Evolutionary conservation across 2,113 vertebrate species (phyloP).

Genomic region (Eolophus roseicapilla): DNA sequence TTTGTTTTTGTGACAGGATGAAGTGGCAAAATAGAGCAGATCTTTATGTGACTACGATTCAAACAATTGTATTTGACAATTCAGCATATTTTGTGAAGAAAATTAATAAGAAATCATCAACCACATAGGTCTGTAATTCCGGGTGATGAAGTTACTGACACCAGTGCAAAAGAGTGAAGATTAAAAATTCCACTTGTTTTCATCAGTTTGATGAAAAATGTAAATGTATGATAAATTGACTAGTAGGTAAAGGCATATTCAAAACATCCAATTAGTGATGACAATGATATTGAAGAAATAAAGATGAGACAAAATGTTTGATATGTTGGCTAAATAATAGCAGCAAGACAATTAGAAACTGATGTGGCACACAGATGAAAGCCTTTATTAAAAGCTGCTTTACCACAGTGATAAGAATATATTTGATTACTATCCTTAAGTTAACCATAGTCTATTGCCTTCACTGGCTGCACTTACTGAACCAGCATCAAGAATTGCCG

Average conservation of each 20-base stretch:
- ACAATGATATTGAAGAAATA: background rate
- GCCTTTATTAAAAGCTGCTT: background rate
- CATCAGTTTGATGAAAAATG: background rate
- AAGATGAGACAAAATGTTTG: background rate
- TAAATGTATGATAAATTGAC: background rate
- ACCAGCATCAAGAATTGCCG: background rate
- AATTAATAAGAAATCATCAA: background rate
- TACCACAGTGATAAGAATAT: background rate
- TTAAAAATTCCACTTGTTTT: background rate
- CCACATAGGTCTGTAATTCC: background rate
- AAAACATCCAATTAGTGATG: constrained; percentile 13
- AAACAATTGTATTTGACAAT: background rate
- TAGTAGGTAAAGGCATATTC: background rate
- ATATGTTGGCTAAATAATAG: background rate
- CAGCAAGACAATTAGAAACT: background rate
- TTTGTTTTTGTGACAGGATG: background rate
- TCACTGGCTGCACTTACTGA: background rate
- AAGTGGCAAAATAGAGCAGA: background rate
- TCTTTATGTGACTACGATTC: background rate
- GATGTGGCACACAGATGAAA: background rate
- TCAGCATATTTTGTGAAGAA: background rate
- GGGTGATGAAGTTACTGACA: background rate
- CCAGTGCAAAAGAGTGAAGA: background rate
- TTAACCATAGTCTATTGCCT: background rate
- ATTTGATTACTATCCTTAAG: background rate